phyloP scores from a whole-genome alignment of 2,797 vertebrate genomes.

The Channa striata region DNA sequence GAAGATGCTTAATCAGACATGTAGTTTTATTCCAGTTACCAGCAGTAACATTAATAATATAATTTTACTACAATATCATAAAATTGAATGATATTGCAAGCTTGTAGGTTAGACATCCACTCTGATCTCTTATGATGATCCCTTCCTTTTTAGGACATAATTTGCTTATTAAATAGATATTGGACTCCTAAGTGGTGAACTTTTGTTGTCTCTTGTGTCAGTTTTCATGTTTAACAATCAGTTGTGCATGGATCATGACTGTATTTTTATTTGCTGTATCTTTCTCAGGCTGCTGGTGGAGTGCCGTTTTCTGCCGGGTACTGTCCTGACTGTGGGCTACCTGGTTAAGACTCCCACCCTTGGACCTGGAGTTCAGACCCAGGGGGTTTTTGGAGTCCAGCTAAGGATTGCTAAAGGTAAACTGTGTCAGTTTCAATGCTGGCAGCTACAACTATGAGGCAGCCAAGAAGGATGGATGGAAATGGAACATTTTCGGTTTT shows the following conservation, averaged over 20 bases:
- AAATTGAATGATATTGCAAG: too few species aligned
- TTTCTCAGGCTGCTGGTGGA: slow-evolving; percentile 82
- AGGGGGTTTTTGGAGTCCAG: slow-evolving; percentile 84
- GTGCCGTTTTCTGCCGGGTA: slow-evolving; percentile 78
- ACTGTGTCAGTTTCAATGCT: background rate
- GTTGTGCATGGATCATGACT: background rate
- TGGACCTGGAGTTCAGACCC: slow-evolving; percentile 75
- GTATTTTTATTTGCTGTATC: background rate
- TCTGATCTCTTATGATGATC: too few species aligned
- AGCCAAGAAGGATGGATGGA: background rate
- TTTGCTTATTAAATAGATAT: too few species aligned
- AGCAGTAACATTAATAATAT: too few species aligned
- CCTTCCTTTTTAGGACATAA: too few species aligned
- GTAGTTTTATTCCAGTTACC: too few species aligned
- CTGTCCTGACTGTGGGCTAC: slow-evolving; percentile 77
- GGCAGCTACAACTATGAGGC: background rate
- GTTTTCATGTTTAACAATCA: background rate
- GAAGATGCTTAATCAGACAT: background rate
- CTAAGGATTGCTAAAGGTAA: slow-evolving; percentile 85
- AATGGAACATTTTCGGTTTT: background rate
- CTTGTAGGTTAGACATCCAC: too few species aligned
- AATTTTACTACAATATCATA: too few species aligned
- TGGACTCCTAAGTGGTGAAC: too few species aligned
- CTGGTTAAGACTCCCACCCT: slow-evolving; percentile 83
- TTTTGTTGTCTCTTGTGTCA: background rate